phyloP scores from a whole-genome alignment of 1,140 invertebrate genomes.

The Rhizoglyphus robini region DNA sequence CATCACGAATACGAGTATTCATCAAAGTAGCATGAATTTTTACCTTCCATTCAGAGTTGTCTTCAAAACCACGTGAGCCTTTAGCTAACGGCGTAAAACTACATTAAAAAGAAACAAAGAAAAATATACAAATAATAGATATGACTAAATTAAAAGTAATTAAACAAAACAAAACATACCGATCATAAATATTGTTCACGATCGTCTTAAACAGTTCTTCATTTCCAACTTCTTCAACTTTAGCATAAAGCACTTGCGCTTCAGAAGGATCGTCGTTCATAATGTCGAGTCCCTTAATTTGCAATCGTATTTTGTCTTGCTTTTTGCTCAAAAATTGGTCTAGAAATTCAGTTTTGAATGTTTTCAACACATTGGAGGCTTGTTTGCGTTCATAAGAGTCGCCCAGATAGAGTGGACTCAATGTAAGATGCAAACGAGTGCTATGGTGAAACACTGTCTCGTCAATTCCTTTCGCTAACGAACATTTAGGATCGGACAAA shows the following conservation, averaged over 20 bases:
- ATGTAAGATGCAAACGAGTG: background rate
- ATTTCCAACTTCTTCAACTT: background rate
- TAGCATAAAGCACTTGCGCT: background rate
- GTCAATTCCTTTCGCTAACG: background rate
- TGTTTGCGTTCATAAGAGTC: background rate
- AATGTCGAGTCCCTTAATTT: constrained; percentile 1
- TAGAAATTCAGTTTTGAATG: background rate
- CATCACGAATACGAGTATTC: background rate
- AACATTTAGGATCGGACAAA: background rate
- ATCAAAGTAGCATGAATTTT: constrained; percentile 9
- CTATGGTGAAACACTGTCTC: background rate
- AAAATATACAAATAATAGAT: background rate
- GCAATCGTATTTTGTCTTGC: background rate
- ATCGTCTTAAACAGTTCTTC: background rate
- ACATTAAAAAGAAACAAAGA: background rate
- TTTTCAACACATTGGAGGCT: background rate
- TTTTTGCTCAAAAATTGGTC: background rate
- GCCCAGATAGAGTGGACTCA: background rate
- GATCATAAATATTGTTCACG: constrained; percentile 1
- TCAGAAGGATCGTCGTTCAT: constrained; percentile 11
- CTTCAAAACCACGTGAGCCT: background rate
- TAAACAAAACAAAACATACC: background rate
- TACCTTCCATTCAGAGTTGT: background rate
- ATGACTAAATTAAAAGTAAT: background rate
- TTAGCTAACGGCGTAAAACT: background rate